Evolutionary conservation across 1,140 invertebrate species (phyloP).

Genomic region (Sinella curviseta): DNA sequence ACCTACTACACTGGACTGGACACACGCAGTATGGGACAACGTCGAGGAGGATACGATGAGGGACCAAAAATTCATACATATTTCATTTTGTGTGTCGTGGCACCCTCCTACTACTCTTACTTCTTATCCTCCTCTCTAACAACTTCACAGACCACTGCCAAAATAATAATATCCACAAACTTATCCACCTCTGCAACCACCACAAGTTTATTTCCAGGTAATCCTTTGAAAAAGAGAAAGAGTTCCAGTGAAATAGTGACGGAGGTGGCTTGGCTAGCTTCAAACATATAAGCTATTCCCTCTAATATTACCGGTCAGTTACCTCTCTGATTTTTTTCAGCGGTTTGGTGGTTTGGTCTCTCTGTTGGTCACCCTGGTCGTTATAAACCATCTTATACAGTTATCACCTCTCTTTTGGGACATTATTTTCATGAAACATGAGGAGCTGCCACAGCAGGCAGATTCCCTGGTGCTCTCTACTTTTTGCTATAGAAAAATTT

Average conservation of each 20-base stretch:
- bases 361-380: background rate
- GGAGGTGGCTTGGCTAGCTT: too few relatives aligned
- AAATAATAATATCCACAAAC: background rate
- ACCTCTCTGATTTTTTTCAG: too few relatives aligned
- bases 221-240: background rate
- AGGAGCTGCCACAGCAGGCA: background rate
- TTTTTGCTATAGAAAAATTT: background rate
- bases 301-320: too few relatives aligned
- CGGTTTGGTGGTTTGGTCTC: too few relatives aligned
- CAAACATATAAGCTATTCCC: too few relatives aligned
- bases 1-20: too few relatives aligned
- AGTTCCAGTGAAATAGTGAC: background rate
- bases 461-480: too few relatives aligned
- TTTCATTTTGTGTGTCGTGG: slow-evolving; percentile 11
- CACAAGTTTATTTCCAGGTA: slow-evolving; percentile 2
- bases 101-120: background rate
- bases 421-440: slow-evolving; percentile 10
- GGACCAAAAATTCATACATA: slow-evolving; percentile 15
- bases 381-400: background rate
- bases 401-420: slow-evolving; percentile 17
- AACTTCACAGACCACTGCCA: background rate
- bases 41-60: too few relatives aligned
- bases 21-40: slow-evolving; percentile 2
- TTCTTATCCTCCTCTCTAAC: background rate
- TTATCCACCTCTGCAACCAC: background rate